Evolutionary conservation across 2,113 vertebrate genomes (phyloP).

Genomic region (pig (Sus scrofa)): DNA sequence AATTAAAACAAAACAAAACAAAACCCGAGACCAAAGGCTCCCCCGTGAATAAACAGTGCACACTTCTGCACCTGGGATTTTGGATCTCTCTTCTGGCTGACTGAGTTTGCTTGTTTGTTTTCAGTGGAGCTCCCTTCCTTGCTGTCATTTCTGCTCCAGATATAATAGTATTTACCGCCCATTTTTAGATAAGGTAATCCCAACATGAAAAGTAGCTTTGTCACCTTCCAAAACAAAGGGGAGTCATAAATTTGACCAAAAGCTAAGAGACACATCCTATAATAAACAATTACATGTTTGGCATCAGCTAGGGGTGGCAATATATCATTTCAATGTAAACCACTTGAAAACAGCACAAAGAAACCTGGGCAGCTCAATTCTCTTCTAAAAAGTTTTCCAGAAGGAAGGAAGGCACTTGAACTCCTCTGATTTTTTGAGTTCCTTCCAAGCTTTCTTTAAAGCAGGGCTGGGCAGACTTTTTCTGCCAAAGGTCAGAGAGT

Average conservation of each 20-base stretch:
- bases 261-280: background rate
- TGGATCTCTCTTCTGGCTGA: background rate
- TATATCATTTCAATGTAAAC: too few relatives aligned
- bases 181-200: background rate
- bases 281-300: background rate
- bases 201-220: background rate
- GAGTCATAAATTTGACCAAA: background rate
- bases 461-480: background rate
- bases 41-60: background rate
- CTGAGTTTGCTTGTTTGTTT: background rate
- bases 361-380: background rate
- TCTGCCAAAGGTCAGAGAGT: background rate
- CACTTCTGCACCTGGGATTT: rapidly evolving
- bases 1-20: too few relatives aligned
- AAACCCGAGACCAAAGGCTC: too few relatives aligned
- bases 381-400: background rate
- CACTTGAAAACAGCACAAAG: background rate
- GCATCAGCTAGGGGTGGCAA: background rate
- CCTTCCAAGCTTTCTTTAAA: background rate
- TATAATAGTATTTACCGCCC: background rate
- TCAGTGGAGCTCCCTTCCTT: background rate
- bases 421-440: background rate
- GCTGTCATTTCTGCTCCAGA: background rate
- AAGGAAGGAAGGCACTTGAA: background rate
- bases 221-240: background rate